phyloP scores from a whole-genome alignment of 2,797 vertebrate genomes.

The Neosilurus hyrtlii region DNA sequence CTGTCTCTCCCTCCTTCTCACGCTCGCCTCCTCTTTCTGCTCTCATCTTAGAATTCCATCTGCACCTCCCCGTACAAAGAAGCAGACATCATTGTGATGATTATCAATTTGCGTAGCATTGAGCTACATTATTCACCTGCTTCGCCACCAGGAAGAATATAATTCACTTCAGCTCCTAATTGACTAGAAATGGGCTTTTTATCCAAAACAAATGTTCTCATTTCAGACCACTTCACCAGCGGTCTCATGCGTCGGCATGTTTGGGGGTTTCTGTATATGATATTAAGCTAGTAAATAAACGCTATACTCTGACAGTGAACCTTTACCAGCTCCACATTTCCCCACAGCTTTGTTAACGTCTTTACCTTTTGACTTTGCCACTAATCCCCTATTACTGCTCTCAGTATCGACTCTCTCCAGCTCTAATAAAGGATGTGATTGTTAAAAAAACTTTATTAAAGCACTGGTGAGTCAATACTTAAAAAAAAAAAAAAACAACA shows the following conservation, averaged over 20 bases:
- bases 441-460: neutral
- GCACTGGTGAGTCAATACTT: neutral
- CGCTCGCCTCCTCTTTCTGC: conserved; percentile 16
- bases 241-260: neutral
- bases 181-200: neutral
- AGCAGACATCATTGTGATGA: neutral
- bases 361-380: conserved; percentile 20
- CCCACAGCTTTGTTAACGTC: conserved; percentile 12
- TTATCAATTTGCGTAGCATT: conserved; percentile 19
- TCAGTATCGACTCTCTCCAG: conserved; percentile 71
- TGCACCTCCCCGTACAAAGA: conserved; percentile 12
- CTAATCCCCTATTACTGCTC: conserved; percentile 32
- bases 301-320: neutral
- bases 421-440: conserved; percentile 21
- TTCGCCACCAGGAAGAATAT: conserved; percentile 5
- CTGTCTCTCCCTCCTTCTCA: conserved; percentile 12
- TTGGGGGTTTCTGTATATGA: neutral
- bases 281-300: neutral
- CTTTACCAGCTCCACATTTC: conserved; percentile 1
- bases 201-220: neutral
- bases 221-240: neutral
- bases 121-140: conserved; percentile 20
- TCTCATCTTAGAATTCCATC: conserved; percentile 15
- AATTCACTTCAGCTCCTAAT: conserved; percentile 20
- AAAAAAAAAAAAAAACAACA: no score